Base-by-base conservation (phyloP, 92 coral and sea anemone genomes). In the Porites evermanni region DNA sequence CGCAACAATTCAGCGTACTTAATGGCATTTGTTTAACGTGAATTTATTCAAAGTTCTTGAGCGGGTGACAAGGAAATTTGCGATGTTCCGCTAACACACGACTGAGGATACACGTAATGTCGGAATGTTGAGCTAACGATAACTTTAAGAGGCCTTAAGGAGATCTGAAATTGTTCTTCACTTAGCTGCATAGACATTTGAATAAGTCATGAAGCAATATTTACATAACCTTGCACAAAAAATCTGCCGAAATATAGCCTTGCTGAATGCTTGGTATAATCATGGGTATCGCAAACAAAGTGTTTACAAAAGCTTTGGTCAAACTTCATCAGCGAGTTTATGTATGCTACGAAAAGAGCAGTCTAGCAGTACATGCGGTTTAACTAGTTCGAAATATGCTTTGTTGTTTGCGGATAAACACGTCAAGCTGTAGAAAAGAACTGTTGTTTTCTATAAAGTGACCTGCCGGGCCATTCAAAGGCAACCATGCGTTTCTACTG, bases 211-310 rank as follows among this genome's bases (percentile, higher is more conserved):
- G 44, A 70, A 81, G 60, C 78, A 81, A 81, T 70, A 56, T 56
- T 56, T 56, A 56, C 16, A 81, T 81, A 70, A 70, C 54, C 70
- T 24, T 69, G 65, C 24, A 58, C 20, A 29, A 29, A 81, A 17
- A 63, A 38, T 29, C 23, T 21, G 12, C 23, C 51, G 29, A 70
- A 66, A 69, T 70, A 56, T 56, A 77, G 38, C 12, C 68, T 70
- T 29, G 38, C 17, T 50, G 14, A 69, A 53, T 68, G 54, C 65
- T 80, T 79, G 64, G 8, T 14, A 29, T 64, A 26, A 23, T 69
- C 67, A 66, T 54, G 12, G 59, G 69, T 58, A 71, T 70, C 66
- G 19, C 29, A 81, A 70, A 81, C 78, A 81, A 81, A 38, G 77
- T 81, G 59, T 70, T 71, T 81, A 77, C 78, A 78, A 70, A 80